Base-by-base conservation (phyloP, 64 coral and sea anemone species). In the Pocillopora damicornis region DNA sequence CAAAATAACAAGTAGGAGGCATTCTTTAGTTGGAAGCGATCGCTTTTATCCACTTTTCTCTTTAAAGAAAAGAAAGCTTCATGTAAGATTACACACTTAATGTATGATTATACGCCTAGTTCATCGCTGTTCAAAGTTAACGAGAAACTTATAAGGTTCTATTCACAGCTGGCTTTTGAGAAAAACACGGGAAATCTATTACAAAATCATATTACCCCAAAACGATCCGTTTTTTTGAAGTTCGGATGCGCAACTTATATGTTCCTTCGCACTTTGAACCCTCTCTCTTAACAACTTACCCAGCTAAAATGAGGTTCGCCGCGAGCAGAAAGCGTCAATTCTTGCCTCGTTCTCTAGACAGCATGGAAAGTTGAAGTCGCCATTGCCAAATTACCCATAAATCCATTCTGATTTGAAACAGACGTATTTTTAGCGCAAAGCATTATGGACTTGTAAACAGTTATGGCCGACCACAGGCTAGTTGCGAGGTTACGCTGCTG, bases 391-490 rank as follows among this genome's bases (percentile, higher is more conserved):
- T 25, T 73, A 26, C 81, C 81, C 81, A 85, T 20, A 85, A 4
- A 1, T 6, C 81, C 30, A 72, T 72, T 20, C 20, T 23, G 67
- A 1, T 71, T 30, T 71, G 65, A 37, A 16, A 85, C 1, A 26
- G 42, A 51, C 42, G 0, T 58, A 0, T 12, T 56, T 13, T 18
- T 20, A 10, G 16, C 81, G 81, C 38, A 38, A 14, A 22, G 81
- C 9, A 18, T 59, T 58, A 11, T 85, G 81, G 81, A 65, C 69
- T 73, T 35, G 81, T 85, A 85, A 85, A 85, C 81, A 85, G 64
- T 72, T 18, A 57, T 65, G 80, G 80, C 59, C 12, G 60, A 2
- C 4, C 15, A 11, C 13, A 71, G n/a, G 20, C 11, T 20, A 20
- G 25, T 23, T 22, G 22, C 4, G 11, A 71, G 25, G n/a, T 2